Evolutionary conservation across 2,113 vertebrate species (phyloP), one percentile per base, ranked within the genome.

Genomic region (Cyprinodon variegatus): DNA sequence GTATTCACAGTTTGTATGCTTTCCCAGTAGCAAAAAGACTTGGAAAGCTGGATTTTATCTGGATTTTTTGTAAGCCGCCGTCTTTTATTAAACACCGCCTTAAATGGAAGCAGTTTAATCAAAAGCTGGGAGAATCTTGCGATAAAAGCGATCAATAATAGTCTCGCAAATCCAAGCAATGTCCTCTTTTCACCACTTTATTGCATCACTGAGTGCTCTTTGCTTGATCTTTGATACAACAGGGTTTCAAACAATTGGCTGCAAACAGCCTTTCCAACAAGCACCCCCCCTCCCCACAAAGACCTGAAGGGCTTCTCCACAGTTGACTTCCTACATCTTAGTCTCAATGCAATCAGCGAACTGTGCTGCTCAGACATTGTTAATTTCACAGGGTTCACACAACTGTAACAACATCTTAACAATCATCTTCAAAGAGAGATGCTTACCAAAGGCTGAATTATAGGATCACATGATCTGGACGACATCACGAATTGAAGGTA

Each of bases 351-450:
- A 85, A 78, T 87, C 84, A 88, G 48, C 41, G 84, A 82, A 73
- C 78, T 75, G 37, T 22, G 68, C 79, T 68, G 70, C 79, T 84
- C 74, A 79, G 48, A 88, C 76, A 74, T 76, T 87, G 85, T 88
- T 88, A 70, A 83, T 89, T 83, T 86, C 67, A 70, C 70, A 62
- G 68, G 61, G 76, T 78, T 88, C 80, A 85, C 61, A 72, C 79
- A 89, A 87, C 73, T 87, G 81, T 59, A 74, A 78, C 82, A 77
- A 81, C 85, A 86, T 88, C 80, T 86, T 71, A 83, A 87, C 81
- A 88, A 84, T 77, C 76, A 22, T 62, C 74, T 77, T 83, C 45
- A 14, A 81, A 72, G 29, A 70, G 71, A 74, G 67, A 29, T 46
- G 70, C 37, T 67, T 77, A 82, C 82, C 81, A 83, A 77, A 72